Evolutionary conservation across 2,888 invertebrate genomes (phyloP).

Genomic region (Willowsia nigromaculata): DNA sequence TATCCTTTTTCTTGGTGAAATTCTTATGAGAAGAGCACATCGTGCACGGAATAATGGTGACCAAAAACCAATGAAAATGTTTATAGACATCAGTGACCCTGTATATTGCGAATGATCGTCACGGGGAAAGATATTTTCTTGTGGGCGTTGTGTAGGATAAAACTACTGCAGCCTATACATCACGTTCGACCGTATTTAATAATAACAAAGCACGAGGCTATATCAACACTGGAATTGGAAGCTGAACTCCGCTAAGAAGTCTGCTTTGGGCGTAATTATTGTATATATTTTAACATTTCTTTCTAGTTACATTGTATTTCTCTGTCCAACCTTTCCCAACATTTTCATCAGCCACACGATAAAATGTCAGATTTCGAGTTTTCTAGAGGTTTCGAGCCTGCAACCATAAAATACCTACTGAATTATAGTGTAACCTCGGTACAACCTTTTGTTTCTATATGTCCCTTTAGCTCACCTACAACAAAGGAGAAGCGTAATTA

Average conservation of each 20-base stretch:
- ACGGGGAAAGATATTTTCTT: conserved; percentile 12
- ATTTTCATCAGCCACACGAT: neutral
- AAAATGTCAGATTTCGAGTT: neutral
- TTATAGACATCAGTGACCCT: neutral
- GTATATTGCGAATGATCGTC: neutral
- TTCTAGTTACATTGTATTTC: neutral
- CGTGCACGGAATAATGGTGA: neutral
- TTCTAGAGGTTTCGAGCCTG: neutral
- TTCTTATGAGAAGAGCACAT: neutral
- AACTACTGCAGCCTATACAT: neutral
- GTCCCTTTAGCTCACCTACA: neutral
- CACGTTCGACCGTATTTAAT: neutral
- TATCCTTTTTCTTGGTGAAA: neutral
- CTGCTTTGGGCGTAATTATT: conserved; percentile 4
- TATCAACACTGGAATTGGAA: neutral
- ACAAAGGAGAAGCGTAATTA: conserved; percentile 9
- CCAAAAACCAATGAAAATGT: conserved; percentile 18
- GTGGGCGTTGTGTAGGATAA: conserved; percentile 34
- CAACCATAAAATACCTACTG: neutral
- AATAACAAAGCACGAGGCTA: neutral
- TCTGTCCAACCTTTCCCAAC: neutral
- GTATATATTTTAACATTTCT: neutral
- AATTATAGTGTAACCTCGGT: neutral
- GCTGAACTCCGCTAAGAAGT: neutral
- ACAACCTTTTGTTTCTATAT: neutral